These are phyloP conservation scores for Alexandromys fortis DNA, from an alignment of 2,113 vertebrate species.

Conservation along the genomic window DNA sequence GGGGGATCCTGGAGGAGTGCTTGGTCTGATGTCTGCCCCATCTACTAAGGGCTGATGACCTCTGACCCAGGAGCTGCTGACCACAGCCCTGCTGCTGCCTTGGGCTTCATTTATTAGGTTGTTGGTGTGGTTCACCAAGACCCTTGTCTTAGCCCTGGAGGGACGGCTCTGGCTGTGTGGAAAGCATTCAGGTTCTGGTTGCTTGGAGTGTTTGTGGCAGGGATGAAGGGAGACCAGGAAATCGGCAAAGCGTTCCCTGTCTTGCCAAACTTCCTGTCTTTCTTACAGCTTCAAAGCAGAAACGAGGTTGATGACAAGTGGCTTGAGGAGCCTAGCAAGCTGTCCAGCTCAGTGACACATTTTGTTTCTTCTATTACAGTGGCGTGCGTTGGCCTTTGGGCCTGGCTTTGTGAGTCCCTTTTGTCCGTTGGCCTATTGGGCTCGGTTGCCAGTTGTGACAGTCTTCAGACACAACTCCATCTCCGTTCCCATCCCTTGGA, in stretches of 20 bases:
- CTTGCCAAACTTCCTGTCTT: not conserved
- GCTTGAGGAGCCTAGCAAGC: not conserved
- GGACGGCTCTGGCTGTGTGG: not conserved
- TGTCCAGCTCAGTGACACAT: not conserved
- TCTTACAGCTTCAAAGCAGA: not conserved
- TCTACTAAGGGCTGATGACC: not conserved
- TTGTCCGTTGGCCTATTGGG: not conserved
- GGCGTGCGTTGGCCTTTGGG: not conserved
- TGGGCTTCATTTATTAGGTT: not conserved
- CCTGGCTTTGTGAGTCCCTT: not conserved
- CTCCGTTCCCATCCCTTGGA: rapidly evolving
- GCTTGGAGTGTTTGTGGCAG: not conserved
- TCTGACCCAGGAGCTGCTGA: not conserved
- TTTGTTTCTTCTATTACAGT: not conserved
- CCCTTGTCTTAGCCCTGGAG: not conserved
- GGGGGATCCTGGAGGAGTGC: not conserved
- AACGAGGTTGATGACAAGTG: not conserved
- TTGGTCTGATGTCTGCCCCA: not conserved
- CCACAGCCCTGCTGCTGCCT: not conserved
- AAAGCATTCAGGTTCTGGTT: not conserved
- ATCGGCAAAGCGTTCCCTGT: rapidly evolving
- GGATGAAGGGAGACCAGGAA: not conserved
- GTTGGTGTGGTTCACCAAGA: not conserved
- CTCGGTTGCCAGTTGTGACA: not conserved
- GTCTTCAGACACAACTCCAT: too few relatives aligned